Conservation (phyloP, 2,113 vertebrate species). For the Tetrax tetrax region DNA sequence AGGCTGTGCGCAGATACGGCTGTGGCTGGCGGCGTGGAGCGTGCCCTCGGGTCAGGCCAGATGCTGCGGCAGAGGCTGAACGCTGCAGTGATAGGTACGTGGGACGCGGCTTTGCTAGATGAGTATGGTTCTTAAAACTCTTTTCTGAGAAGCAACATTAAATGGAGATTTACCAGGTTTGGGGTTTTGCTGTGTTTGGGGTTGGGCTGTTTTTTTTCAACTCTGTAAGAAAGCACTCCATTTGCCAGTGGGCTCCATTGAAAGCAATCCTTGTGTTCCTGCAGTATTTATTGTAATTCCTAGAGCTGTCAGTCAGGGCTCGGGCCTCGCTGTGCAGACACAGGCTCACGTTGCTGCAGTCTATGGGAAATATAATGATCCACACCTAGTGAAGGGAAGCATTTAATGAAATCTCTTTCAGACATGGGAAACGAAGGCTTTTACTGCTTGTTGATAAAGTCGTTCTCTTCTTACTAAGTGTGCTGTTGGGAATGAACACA, state of each 20-base stretch:
- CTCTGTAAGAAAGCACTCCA: not conserved
- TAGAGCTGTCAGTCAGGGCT: slow-evolving; percentile 52
- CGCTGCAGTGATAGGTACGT: not conserved
- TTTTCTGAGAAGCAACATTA: not conserved
- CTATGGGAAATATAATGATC: slow-evolving; percentile 57
- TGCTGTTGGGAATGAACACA: slow-evolving; percentile 46
- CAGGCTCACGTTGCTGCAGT: slow-evolving; percentile 41
- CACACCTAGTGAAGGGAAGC: slow-evolving; percentile 55
- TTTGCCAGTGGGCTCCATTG: not conserved
- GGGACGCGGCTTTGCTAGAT: not conserved
- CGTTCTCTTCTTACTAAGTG: slow-evolving; percentile 46
- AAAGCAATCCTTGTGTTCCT: slow-evolving; percentile 1
- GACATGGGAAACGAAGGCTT: slow-evolving; percentile 51
- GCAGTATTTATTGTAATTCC: slow-evolving; percentile 56
- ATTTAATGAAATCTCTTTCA: slow-evolving; percentile 68
- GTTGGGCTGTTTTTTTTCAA: not conserved
- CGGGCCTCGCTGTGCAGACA: slow-evolving; percentile 2
- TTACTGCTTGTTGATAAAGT: slow-evolving; percentile 66
- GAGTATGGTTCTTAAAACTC: not conserved
- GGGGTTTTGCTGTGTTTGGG: not conserved
- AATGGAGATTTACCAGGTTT: not conserved
- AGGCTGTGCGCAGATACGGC: not conserved
- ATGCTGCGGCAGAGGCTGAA: not conserved
- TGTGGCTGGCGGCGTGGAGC: fast-evolving
- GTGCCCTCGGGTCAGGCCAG: not conserved